Evolutionary conservation across 2,113 vertebrate species (phyloP).

Genomic region (Erinaceus europaeus): DNA sequence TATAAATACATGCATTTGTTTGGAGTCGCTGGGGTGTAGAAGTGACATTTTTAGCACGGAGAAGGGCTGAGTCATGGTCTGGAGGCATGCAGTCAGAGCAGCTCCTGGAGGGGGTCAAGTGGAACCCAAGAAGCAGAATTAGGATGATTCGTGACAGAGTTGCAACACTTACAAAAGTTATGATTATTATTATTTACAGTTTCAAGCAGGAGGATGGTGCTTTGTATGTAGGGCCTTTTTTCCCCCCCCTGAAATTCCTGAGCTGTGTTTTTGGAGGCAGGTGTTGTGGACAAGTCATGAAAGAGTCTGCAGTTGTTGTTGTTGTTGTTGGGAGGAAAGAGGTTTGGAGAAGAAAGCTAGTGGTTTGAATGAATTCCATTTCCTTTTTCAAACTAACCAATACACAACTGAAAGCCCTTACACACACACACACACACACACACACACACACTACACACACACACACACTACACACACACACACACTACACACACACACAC

Average conservation of each 20-base stretch:
- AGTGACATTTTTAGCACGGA: constrained; percentile 22
- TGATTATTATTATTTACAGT: too few relatives aligned
- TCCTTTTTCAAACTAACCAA: background rate
- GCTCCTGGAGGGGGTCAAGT: constrained; percentile 38
- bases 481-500: too few relatives aligned
- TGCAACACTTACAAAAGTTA: background rate
- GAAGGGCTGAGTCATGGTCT: constrained; percentile 55
- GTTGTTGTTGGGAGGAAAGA: background rate
- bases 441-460: too few relatives aligned
- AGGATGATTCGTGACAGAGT: constrained; percentile 54
- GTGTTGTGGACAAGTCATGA: background rate
- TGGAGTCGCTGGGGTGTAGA: constrained; percentile 10
- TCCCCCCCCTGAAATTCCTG: constrained; percentile 51
- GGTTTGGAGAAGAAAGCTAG: background rate
- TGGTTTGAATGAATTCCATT: background rate
- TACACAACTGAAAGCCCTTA: too few relatives aligned
- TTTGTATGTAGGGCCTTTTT: too few relatives aligned
- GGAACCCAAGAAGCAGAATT: constrained; percentile 51
- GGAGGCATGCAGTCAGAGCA: background rate
- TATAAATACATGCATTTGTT: constrained; percentile 64
- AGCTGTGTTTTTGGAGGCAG: constrained; percentile 26
- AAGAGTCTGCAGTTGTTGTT: constrained; percentile 32
- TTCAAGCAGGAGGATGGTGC: background rate
- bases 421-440: too few relatives aligned
- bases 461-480: too few relatives aligned